phyloP scores from a whole-genome alignment of 2,888 invertebrate species.

The Ctena decussata region DNA sequence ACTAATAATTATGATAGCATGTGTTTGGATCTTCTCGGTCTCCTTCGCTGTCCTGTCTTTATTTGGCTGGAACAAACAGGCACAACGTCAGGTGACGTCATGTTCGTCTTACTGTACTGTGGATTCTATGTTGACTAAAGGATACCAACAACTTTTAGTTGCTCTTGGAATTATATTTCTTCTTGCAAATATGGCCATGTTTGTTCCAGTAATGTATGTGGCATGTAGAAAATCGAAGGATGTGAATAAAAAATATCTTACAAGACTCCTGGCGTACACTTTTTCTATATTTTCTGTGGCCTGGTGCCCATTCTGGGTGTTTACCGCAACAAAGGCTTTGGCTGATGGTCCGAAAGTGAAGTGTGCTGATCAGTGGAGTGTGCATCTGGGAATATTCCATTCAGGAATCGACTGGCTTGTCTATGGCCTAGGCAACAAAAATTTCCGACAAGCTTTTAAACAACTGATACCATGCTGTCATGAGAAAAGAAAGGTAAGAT shows the following conservation, averaged over 20 bases:
- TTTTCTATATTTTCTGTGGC: not conserved
- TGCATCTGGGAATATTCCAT: slow-evolving; percentile 38
- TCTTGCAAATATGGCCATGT: not conserved
- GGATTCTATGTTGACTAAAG: not conserved
- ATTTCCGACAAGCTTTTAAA: not conserved
- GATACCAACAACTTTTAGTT: not conserved
- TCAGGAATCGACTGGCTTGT: slow-evolving; percentile 22
- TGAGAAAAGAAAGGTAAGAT: no score
- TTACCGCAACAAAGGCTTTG: no score
- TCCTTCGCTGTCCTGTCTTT: not conserved
- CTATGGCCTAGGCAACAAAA: not conserved
- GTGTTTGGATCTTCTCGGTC: not conserved
- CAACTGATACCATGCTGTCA: no score
- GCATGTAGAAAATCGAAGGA: not conserved
- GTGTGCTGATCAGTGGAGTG: slow-evolving; percentile 35
- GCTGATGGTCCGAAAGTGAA: no score
- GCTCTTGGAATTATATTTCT: not conserved
- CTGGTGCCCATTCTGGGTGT: not conserved
- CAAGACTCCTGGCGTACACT: not conserved
- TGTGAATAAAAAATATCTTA: not conserved
- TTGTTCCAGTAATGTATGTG: not conserved
- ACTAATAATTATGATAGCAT: not conserved
- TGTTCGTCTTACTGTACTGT: no score
- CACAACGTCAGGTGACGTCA: no score
- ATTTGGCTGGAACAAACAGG: not conserved